phyloP scores from a whole-genome alignment of 2,888 invertebrate species.

The Philhelius pedissequus region DNA sequence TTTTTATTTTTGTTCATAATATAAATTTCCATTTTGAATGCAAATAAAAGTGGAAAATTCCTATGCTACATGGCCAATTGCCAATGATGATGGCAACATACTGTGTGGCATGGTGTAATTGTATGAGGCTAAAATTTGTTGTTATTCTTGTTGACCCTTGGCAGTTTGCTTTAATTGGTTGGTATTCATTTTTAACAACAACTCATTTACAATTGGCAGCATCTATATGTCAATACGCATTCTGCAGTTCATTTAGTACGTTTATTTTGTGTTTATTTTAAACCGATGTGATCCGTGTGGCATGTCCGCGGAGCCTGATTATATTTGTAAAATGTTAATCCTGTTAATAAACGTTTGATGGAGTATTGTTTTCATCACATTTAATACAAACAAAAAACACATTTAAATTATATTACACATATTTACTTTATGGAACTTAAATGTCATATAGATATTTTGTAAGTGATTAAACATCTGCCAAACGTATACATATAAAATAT shows the following conservation, averaged over 20 bases:
- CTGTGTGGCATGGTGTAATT: constrained; percentile 27
- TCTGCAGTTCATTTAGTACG: constrained; percentile 42
- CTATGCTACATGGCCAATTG: constrained; percentile 5
- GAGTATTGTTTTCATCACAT: background rate
- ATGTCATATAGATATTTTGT: no score
- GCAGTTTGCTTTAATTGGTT: constrained; percentile 56
- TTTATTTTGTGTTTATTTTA: constrained; percentile 9
- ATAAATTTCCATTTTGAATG: constrained; percentile 23
- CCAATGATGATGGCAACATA: background rate
- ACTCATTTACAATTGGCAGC: constrained; percentile 53
- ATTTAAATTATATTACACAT: no score
- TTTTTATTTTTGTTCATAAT: background rate
- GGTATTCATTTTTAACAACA: constrained; percentile 25
- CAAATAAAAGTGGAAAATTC: constrained; percentile 38
- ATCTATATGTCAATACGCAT: constrained; percentile 45
- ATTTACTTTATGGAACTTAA: no score
- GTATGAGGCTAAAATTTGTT: constrained; percentile 55
- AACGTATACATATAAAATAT: no score
- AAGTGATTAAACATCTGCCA: no score
- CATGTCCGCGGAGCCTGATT: background rate
- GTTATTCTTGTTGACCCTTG: constrained; percentile 60
- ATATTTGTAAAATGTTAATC: background rate
- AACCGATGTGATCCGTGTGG: background rate
- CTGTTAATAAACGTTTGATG: background rate
- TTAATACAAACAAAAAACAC: background rate